phyloP scores from a whole-genome alignment of 2,113 vertebrate species.

The Herpetotheres cachinnans region DNA sequence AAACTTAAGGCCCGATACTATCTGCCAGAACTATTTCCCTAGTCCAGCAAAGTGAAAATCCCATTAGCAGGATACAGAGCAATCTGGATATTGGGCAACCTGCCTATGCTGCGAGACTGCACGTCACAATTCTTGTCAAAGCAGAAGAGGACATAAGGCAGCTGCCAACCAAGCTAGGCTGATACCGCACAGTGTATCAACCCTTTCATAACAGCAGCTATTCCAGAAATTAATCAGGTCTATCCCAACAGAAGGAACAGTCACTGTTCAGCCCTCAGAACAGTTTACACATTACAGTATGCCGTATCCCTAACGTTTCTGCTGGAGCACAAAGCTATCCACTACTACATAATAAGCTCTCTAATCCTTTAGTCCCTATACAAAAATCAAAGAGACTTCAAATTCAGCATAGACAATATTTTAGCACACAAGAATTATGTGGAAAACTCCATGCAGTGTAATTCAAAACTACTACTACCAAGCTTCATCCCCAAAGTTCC shows the following conservation, averaged over 20 bases:
- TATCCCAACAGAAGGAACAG: not conserved
- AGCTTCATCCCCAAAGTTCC: not conserved
- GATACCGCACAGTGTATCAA: not conserved
- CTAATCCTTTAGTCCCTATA: not conserved
- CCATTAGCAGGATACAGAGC: not conserved
- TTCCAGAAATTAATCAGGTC: not conserved
- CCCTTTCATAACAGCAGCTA: not conserved
- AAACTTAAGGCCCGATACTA: not conserved
- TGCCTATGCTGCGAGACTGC: not conserved
- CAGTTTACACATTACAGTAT: not conserved
- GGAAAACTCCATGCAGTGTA: not conserved
- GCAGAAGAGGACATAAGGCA: not conserved
- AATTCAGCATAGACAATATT: not conserved
- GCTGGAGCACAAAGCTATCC: not conserved
- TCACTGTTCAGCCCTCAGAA: not conserved
- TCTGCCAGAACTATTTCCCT: not conserved
- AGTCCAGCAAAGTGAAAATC: not conserved
- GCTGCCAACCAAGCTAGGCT: not conserved
- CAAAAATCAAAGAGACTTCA: not conserved
- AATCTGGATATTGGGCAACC: not conserved
- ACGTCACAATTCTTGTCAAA: not conserved
- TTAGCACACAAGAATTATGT: not conserved
- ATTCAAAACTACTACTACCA: not conserved
- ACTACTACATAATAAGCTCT: not conserved
- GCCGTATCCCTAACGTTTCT: rapidly evolving